Evolutionary conservation across 1,140 invertebrate species (phyloP), one percentile per base, ranked within the genome.

Genomic region (Phenacoccus solenopsis): DNA sequence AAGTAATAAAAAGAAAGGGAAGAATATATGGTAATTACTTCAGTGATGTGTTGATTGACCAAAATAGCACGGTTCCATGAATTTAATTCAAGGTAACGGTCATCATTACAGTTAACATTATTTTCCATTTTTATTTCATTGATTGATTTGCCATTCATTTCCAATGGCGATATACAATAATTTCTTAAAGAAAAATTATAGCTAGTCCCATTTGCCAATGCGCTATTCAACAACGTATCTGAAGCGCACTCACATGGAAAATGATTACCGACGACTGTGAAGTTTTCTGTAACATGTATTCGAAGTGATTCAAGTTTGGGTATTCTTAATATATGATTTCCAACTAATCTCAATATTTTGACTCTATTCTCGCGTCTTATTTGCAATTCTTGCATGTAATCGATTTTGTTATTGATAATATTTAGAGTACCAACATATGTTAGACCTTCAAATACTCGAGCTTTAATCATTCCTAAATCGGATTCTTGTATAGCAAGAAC

Each of bases 211-310:
- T 89, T 84, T 21, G 70, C 67, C 67, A 91, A 80, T 13, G 88
- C 86, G 67, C 88, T 88, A 25, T 86, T 84, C 12, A 90, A 79
- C 10, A 91, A 82, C 35, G 87, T 85, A 73, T 89, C 86, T 3
- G 88, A 83, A 71, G 89, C 88, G 73, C 90, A 93, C 77, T 91
- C 90, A 76, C 90, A 93, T 0, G 90, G 90, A 75, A 92, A 89
- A 75, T 91, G 89, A 77, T 93, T 93, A 5, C 85, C 83, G 7
- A 84, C 79, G 67, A 90, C 84, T 73, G 84, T 86, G 27, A 91
- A 75, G 32, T 83, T 82, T 59, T 85, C 84, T 4, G 90, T 87
- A 1, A 82, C 83, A 71, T 89, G 83, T 5, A 87, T 81, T 68
- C 13, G 1, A 27, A 73, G 28, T 32, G 70, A 13, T 68, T 86